phyloP scores from a whole-genome alignment of 2,113 vertebrate genomes.

The Columba livia region DNA sequence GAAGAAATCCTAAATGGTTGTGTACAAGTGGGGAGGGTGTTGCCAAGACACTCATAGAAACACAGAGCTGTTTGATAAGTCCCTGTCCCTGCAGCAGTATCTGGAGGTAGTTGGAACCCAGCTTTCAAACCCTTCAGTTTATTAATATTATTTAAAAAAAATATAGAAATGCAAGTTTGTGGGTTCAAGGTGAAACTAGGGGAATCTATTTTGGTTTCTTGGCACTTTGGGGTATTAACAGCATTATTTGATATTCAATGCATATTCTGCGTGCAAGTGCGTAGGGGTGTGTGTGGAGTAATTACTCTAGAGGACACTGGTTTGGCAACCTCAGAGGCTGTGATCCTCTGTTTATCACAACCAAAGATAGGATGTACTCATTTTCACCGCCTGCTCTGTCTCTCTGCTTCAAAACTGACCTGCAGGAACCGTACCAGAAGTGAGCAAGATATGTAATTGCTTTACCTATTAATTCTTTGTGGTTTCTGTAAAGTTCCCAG shows the following conservation, averaged over 20 bases:
- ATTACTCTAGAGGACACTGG: not conserved
- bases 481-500: not conserved
- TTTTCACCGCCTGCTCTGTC: not conserved
- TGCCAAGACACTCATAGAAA: slow-evolving; percentile 8
- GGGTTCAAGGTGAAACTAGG: not conserved
- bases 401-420: not conserved
- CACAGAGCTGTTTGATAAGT: not conserved
- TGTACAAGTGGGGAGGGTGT: not conserved
- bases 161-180: not conserved
- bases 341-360: not conserved
- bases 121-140: not conserved
- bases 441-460: not conserved
- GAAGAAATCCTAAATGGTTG: slow-evolving; percentile 1
- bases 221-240: not conserved
- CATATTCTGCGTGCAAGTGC: not conserved
- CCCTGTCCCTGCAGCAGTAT: not conserved
- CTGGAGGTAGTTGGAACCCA: not conserved
- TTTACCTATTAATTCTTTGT: not conserved
- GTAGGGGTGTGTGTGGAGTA: not conserved
- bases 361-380: not conserved
- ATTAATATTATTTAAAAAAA: not conserved
- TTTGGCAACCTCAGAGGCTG: not conserved
- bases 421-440: not conserved
- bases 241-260: not conserved
- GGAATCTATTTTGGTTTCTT: not conserved